A percentile compares a stretch with the other conserved stretches of the same genome.
phyloP scores from a whole-genome alignment of 2,797 vertebrate genomes.

The Selene dorsalis region DNA sequence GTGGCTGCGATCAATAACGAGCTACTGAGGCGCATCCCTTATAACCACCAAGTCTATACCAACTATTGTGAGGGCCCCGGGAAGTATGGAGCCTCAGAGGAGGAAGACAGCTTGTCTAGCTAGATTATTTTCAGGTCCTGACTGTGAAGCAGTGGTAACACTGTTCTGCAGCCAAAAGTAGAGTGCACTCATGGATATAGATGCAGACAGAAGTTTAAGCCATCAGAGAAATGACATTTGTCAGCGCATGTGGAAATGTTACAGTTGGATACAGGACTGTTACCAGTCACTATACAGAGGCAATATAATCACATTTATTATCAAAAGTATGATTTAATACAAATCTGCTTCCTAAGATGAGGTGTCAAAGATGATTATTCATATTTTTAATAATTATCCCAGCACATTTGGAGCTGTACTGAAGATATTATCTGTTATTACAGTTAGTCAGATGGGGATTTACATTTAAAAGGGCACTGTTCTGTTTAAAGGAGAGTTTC shows the following conservation, averaged over 20 bases:
- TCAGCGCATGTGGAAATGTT: not conserved
- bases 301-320: not conserved
- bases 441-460: not conserved
- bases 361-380: not conserved
- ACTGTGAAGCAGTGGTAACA: not conserved
- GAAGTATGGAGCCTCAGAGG: not conserved
- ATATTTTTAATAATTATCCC: too few species aligned
- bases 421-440: not conserved
- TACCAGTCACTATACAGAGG: not conserved
- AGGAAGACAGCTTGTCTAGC: not conserved
- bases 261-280: not conserved
- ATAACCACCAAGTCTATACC: not conserved
- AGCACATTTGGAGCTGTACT: not conserved
- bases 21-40: not conserved
- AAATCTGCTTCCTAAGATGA: not conserved
- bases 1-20: not conserved
- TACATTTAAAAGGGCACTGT: not conserved
- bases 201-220: not conserved
- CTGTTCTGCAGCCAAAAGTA: not conserved
- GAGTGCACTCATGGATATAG: not conserved
- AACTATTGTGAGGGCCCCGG: not conserved
- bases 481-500: not conserved
- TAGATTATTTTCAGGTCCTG: constrained; percentile 12
- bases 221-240: not conserved
- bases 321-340: not conserved